Base-by-base conservation (phyloP, 2,797 vertebrate genomes). In the Pangasius mekongensis region DNA sequence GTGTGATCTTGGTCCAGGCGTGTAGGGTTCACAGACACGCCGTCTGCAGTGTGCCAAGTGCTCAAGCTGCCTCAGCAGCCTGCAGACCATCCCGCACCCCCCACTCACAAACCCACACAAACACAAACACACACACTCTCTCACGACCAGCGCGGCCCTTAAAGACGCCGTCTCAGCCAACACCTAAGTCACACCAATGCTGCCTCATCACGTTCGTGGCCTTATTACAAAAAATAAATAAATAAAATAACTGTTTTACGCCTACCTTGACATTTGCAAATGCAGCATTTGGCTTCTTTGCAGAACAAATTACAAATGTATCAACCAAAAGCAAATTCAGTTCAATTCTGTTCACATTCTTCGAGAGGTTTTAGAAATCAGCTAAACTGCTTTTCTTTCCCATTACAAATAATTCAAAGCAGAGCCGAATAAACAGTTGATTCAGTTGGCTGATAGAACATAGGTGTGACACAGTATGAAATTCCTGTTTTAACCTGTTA, bases 1-100 rank as follows among this genome's bases (percentile, higher is more conserved):
- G 69, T 66, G 89, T 89, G 81, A 89, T 66, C 88, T 88, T 90
- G 90, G 89, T 91, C 71, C 69, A 89, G 85, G 90, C 91, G 89
- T 89, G 86, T 90, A n/a, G 87, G 83, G 85, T 69, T 86, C 84
- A 91, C 92, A 89, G 89, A 90, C 87, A 82, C 20, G 52, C 86
- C 49, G 83, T 64, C 62, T 71, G 56, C 27, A 47, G 33, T 3
- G 43, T 87, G 91, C 91, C 90, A 92, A 92, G 83, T 88, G 84
- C 71, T 91, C 89, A 87, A 69, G 85, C 85, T 87, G 89, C 90
- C 85, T 84, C 83, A 43, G 73, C 88, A 86, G 90, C 86, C 87
- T 82, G 84, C 83, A 36, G 84, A 88, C 88, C 86, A 85, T 86
- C 85, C 52, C 7, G 69, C 86, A 86, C 54, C 73, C 67, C 89